Evolutionary conservation across 2,888 invertebrate genomes (phyloP).

Genomic region (Nomada goodeniana): DNA sequence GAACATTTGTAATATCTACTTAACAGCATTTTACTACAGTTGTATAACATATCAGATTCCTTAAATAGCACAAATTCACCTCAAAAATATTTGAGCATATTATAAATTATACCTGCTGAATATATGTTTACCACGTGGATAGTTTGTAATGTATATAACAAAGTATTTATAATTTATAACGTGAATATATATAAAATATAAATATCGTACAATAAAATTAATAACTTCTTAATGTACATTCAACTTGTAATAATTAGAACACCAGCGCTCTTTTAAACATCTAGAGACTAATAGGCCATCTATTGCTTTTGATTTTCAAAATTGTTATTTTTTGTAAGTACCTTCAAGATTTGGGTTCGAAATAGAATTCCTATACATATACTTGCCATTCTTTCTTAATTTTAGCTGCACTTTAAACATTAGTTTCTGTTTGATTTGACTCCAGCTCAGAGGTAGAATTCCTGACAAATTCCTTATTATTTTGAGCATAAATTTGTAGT

Average conservation of each 20-base stretch:
- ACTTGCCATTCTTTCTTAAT: not conserved
- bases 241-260: conserved; percentile 44
- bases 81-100: not conserved
- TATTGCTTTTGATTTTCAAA: conserved; percentile 35
- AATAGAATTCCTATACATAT: too few species aligned
- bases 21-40: not conserved
- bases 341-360: too few species aligned
- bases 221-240: conserved; percentile 12
- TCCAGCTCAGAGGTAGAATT: not conserved
- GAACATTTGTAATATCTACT: not conserved
- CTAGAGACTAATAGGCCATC: conserved; percentile 5
- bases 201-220: conserved; percentile 3
- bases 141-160: not conserved
- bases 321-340: not conserved
- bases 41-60: not conserved
- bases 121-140: not conserved
- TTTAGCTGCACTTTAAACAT: not conserved
- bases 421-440: not conserved
- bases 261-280: conserved; percentile 44
- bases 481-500: conserved; percentile 31
- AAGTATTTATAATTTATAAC: conserved; percentile 23
- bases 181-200: conserved; percentile 18
- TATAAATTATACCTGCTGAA: not conserved
- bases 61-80: conserved; percentile 1
- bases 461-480: not conserved